Evolutionary conservation across 1,140 invertebrate species (phyloP).

Genomic region (Oppia nitens): DNA sequence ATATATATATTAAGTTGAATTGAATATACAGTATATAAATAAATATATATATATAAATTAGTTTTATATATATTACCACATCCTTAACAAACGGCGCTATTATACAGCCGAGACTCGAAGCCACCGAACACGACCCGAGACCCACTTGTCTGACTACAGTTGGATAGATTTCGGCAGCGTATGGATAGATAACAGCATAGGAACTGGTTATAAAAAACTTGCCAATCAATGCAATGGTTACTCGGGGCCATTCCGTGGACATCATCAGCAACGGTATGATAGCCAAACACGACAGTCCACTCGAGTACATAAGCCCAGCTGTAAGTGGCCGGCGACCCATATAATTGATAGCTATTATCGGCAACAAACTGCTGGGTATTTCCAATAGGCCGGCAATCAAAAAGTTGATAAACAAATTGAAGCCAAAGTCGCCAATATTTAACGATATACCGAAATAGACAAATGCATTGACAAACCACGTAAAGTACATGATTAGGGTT

Average conservation of each 20-base stretch:
- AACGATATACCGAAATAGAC: constrained; percentile 66
- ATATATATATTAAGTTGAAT: no score
- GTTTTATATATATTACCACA: constrained; percentile 31
- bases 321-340: constrained; percentile 18
- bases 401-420: constrained; percentile 56
- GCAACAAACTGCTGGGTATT: constrained; percentile 50
- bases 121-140: constrained; percentile 26
- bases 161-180: constrained; percentile 64
- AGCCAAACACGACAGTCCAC: constrained; percentile 29
- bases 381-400: constrained; percentile 54
- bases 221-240: constrained; percentile 54
- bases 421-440: constrained; percentile 53
- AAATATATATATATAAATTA: no score
- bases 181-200: constrained; percentile 59
- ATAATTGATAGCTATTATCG: constrained; percentile 41
- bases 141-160: constrained; percentile 35
- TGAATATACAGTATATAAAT: no score
- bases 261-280: constrained; percentile 22
- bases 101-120: constrained; percentile 27
- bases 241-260: constrained; percentile 28
- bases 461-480: constrained; percentile 48
- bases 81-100: constrained; percentile 33
- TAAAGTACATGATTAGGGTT: constrained; percentile 19
- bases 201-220: constrained; percentile 64
- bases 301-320: constrained; percentile 20